Evolutionary conservation across 2,888 invertebrate species (phyloP), one percentile per base, ranked within the genome.

Genomic region (Platypus cylindrus): DNA sequence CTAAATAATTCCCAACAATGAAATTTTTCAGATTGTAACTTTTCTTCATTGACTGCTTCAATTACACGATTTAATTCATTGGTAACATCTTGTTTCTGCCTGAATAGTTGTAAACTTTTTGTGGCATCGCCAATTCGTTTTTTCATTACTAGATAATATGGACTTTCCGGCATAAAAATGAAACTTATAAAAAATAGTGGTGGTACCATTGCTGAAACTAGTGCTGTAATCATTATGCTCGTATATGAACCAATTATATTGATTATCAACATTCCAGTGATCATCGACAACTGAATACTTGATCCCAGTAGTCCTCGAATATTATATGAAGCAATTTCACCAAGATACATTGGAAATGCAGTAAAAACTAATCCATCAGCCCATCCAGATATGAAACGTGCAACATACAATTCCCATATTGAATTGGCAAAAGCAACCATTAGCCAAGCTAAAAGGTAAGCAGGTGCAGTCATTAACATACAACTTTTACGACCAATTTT

Each of bases 401-500:
- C 44, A 15, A 26, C 30, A 30, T 41, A 41, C 16, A 44, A 28
- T 25, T 40, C 39, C 38, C 39, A 39, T 66, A 67, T 40, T 64
- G 40, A 37, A 1, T 17, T 63, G 27, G 75, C 72, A 18, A 44
- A 27, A 39, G 74, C 70, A 45, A 77, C 67, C 45, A 75, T 58
- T 17, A 75, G 54, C 77, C 78, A 78, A 37, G 75, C 71, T 23
- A 71, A 37, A 36, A 73, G 67, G 48, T 73, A 68, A 0, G 75
- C 74, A 12, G 50, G 45, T 3, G 74, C 49, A 0, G 73, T 67
- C 23, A 74, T 52, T 15, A 77, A 63, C 18, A 78, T 65, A 18
- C 73, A 71, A 3, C 63, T 66, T 52, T 78, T 78, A 11, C 79
- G 65, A 11, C 80, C 80, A 34, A 75, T 65, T 41, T 66, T 63